A percentile compares a stretch with the other conserved stretches of the same genome.
Conservation (phyloP, 1,140 invertebrate species). For the Ceratina australensis region DNA sequence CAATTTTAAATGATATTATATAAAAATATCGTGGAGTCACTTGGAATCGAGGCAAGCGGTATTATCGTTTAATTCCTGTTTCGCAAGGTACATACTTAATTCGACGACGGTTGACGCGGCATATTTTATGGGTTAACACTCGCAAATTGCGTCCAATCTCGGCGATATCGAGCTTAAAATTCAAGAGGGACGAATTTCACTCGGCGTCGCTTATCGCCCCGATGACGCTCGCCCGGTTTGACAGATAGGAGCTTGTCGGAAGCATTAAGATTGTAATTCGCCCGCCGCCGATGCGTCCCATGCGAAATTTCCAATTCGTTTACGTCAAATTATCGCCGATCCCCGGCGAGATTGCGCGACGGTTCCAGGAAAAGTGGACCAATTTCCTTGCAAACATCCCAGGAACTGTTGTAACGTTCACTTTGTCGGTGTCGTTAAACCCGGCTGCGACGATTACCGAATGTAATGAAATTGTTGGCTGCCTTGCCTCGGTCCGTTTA, state of each 20-base stretch:
- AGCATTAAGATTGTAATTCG: conserved; percentile 6
- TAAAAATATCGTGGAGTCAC: too few relatives aligned
- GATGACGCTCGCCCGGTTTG: conserved; percentile 1
- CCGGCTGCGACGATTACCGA: too few relatives aligned
- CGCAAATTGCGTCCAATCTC: conserved; percentile 19
- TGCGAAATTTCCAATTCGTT: neutral
- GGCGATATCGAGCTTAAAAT: conserved; percentile 2
- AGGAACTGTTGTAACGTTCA: neutral
- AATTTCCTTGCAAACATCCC: conserved; percentile 6
- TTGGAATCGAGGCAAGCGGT: too few relatives aligned
- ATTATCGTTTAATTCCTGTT: neutral
- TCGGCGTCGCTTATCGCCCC: conserved; percentile 1
- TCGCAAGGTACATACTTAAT: neutral
- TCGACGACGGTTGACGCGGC: neutral
- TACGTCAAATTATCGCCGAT: neutral
- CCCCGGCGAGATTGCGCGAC: neutral
- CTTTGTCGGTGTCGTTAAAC: neutral
- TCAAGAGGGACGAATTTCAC: neutral
- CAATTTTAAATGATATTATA: too few relatives aligned
- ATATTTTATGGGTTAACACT: conserved; percentile 10
- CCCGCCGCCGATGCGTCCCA: neutral
- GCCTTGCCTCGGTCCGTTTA: too few relatives aligned
- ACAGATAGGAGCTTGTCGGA: neutral
- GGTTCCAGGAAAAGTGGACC: neutral
- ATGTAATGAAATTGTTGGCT: neutral